Conservation (phyloP, 1,140 invertebrate genomes). For the Macrotrachela quadricornifera region DNA sequence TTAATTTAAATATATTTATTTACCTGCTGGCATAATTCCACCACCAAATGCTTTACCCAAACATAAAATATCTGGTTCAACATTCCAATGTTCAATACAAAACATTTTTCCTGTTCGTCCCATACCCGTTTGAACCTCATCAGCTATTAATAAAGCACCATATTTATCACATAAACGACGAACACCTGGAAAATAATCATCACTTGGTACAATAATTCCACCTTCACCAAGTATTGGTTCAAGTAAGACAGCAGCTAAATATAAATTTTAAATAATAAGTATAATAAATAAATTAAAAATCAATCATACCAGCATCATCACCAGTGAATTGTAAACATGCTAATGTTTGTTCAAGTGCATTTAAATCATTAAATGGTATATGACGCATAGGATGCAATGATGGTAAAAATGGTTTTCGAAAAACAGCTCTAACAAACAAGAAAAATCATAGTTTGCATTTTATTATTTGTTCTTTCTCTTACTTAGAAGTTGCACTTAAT, state of each 20-base stretch:
- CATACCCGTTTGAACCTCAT: slow-evolving; percentile 78
- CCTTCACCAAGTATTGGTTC: slow-evolving; percentile 98
- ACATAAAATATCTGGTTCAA: slow-evolving; percentile 75
- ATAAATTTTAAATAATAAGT: slow-evolving; percentile 39
- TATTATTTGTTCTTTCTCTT: too few species aligned
- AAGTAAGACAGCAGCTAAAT: slow-evolving; percentile 86
- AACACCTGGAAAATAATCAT: slow-evolving; percentile 66
- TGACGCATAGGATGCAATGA: too few species aligned
- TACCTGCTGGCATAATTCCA: slow-evolving; percentile 57
- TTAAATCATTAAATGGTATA: slow-evolving; percentile 69
- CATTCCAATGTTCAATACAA: slow-evolving; percentile 55
- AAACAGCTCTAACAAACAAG: too few species aligned
- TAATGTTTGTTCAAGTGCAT: slow-evolving; percentile 46
- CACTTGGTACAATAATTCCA: slow-evolving; percentile 69
- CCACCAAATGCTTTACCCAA: slow-evolving; percentile 91
- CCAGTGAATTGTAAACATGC: too few species aligned
- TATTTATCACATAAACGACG: slow-evolving; percentile 70
- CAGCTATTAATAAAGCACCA: slow-evolving; percentile 88
- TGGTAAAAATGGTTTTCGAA: too few species aligned
- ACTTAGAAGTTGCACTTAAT: too few species aligned
- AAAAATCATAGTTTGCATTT: too few species aligned
- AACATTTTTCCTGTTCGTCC: not conserved
- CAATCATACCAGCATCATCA: slow-evolving; percentile 7
- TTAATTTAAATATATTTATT: too few species aligned
- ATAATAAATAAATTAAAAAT: not conserved